Evolutionary conservation across 2,113 vertebrate genomes (phyloP).

Genomic region (Petrocephalus microphthalmus): DNA sequence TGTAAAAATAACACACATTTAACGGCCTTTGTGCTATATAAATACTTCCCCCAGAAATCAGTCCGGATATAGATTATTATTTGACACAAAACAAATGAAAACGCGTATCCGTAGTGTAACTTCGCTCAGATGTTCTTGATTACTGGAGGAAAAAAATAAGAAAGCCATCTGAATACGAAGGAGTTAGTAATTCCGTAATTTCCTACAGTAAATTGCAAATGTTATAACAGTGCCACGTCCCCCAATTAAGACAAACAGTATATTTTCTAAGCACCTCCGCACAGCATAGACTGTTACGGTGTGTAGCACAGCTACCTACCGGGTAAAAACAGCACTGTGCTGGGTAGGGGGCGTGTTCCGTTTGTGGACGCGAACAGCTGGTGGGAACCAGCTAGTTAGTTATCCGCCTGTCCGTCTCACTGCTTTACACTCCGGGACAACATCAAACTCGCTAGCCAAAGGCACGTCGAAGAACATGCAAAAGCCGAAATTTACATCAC

Average conservation of each 20-base stretch:
- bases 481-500: neutral
- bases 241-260: neutral
- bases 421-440: neutral
- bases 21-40: conserved; percentile 36
- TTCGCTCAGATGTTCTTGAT: neutral
- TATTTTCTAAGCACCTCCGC: neutral
- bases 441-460: neutral
- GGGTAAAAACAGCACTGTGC: neutral
- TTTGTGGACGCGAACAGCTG: conserved; percentile 9
- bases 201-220: neutral
- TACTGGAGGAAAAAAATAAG: neutral
- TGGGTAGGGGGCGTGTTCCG: conserved; percentile 26
- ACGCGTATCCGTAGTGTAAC: neutral
- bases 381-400: neutral
- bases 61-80: neutral
- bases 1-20: conserved; percentile 63
- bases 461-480: neutral
- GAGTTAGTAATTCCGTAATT: neutral
- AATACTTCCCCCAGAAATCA: conserved; percentile 21
- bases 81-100: neutral
- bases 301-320: neutral
- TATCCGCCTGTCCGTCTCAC: neutral
- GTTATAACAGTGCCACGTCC: too few species aligned
- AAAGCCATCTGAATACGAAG: neutral
- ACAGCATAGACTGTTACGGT: neutral